Evolutionary conservation across 2,888 invertebrate species (phyloP).

Genomic region (Acholoe squamosa): DNA sequence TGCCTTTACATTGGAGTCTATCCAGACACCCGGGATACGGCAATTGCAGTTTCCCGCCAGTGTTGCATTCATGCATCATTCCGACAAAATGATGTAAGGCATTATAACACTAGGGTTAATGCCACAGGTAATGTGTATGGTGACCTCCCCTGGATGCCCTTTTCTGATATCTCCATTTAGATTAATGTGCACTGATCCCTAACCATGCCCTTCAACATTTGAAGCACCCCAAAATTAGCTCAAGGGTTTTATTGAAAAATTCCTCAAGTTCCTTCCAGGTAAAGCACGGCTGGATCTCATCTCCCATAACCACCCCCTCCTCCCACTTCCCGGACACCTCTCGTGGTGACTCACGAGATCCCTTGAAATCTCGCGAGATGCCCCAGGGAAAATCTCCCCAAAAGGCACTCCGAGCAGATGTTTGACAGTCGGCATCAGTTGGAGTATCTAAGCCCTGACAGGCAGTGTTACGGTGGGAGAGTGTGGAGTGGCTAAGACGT

Average conservation of each 20-base stretch:
- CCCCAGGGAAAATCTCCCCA: too few relatives aligned
- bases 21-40: too few relatives aligned
- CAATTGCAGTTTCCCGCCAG: too few relatives aligned
- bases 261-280: conserved; percentile 16
- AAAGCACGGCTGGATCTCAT: neutral
- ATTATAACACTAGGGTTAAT: too few relatives aligned
- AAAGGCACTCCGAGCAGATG: neutral
- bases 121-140: too few relatives aligned
- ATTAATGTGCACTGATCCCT: neutral
- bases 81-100: too few relatives aligned
- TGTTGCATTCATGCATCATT: too few relatives aligned
- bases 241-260: conserved; percentile 39
- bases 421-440: neutral
- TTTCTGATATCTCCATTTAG: neutral
- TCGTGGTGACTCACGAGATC: conserved; percentile 14
- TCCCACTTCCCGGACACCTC: conserved; percentile 26
- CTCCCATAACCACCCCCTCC: neutral
- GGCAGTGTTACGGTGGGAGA: neutral
- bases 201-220: neutral
- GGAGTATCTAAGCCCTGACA: neutral
- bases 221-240: conserved; percentile 6
- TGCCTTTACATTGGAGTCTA: too few relatives aligned
- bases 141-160: neutral
- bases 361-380: neutral
- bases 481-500: neutral